These are phyloP conservation scores for Catamblyrhynchus diadema DNA, from an alignment of 2,797 vertebrate genomes.

Conservation along the genomic window DNA sequence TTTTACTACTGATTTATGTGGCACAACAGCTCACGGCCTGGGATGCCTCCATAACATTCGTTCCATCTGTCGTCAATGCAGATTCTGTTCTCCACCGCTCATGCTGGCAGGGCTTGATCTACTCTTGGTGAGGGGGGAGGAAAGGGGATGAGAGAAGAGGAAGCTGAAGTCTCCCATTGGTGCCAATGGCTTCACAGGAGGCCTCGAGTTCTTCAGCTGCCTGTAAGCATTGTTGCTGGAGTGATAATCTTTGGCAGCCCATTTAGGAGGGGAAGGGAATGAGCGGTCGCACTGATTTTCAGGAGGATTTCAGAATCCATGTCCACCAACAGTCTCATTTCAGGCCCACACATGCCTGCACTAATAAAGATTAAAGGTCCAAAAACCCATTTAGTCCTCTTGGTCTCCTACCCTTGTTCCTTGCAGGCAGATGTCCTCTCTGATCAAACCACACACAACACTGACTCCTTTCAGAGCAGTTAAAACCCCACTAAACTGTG, in stretches of 20 bases:
- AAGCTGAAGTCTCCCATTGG: conserved; percentile 25
- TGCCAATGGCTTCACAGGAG: conserved; percentile 34
- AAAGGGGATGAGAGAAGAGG: conserved; percentile 4
- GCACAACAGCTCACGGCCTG: conserved; percentile 37
- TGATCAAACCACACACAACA: not conserved
- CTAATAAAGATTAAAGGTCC: not conserved
- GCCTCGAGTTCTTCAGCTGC: conserved; percentile 50
- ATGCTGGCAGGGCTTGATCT: conserved; percentile 1
- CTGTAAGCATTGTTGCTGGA: conserved; percentile 35
- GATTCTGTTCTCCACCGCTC: conserved; percentile 29
- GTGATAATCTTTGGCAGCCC: conserved; percentile 28
- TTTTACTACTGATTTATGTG: conserved; percentile 58
- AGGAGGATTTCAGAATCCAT: not conserved
- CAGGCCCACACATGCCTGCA: not conserved
- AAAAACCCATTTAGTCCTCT: not conserved
- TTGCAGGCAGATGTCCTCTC: not conserved
- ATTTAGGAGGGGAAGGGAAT: not conserved
- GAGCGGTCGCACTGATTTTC: not conserved
- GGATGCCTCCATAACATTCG: conserved; percentile 54
- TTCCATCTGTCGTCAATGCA: conserved; percentile 61
- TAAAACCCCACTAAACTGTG: not conserved
- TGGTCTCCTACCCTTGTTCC: not conserved
- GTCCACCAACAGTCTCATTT: not conserved
- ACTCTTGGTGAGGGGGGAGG: not conserved
- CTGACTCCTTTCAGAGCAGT: not conserved